phyloP scores from a whole-genome alignment of 2,113 vertebrate species.

The Brachypodius melanocephalos region DNA sequence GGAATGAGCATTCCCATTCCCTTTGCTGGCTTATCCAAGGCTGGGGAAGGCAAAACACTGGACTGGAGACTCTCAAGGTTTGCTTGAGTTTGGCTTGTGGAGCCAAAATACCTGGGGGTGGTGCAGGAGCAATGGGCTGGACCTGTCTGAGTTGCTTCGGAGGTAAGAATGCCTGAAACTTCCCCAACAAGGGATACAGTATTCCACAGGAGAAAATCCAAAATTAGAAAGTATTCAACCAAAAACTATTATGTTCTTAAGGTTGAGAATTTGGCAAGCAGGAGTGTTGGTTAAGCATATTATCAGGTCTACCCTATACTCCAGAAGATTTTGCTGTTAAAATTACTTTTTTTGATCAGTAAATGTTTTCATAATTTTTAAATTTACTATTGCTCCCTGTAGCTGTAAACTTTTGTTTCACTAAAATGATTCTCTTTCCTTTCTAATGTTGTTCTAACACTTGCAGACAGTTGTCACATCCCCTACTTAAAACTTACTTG shows the following conservation, averaged over 20 bases:
- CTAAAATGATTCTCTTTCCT: not conserved
- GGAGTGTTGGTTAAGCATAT: not conserved
- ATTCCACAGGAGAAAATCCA: not conserved
- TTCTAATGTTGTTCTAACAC: not conserved
- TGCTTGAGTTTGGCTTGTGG: not conserved
- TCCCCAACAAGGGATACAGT: not conserved
- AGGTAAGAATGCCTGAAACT: not conserved
- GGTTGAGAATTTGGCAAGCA: not conserved
- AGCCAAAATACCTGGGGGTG: not conserved
- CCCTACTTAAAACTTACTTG: not conserved
- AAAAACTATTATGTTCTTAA: not conserved
- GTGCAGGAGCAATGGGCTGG: not conserved
- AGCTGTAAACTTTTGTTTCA: not conserved
- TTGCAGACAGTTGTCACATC: not conserved
- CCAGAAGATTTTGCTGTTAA: not conserved
- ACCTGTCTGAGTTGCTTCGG: not conserved
- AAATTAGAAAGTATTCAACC: not conserved
- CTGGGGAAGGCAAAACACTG: not conserved
- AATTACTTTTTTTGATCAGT: not conserved
- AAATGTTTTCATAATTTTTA: not conserved
- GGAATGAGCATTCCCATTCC: rapidly evolving
- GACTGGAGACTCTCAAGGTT: rapidly evolving
- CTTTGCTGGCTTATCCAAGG: not conserved
- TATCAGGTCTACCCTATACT: not conserved
- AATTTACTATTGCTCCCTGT: not conserved